These are phyloP conservation scores for Drosophila limbata DNA, from an alignment of 2,888 invertebrate species.

Conservation along the genomic window DNA sequence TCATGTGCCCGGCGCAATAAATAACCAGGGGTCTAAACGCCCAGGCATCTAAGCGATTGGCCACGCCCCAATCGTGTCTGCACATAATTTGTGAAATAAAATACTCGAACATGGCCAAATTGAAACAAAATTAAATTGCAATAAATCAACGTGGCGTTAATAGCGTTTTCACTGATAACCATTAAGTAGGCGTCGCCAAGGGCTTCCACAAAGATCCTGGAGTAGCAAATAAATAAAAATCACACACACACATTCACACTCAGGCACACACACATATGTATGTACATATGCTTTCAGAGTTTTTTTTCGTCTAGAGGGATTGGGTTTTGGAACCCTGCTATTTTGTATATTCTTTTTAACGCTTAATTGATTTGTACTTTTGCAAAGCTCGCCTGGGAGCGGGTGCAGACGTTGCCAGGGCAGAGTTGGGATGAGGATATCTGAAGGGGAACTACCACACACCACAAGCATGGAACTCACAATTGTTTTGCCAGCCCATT, in stretches of 20 bases:
- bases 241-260: slow-evolving; percentile 9
- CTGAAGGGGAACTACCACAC: neutral
- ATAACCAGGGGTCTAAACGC: slow-evolving; percentile 48
- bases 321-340: slow-evolving; percentile 19
- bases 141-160: slow-evolving; percentile 78
- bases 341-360: slow-evolving; percentile 64
- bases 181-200: slow-evolving; percentile 76
- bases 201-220: slow-evolving; percentile 40
- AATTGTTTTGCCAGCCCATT: slow-evolving; percentile 43
- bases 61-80: slow-evolving; percentile 76
- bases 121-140: slow-evolving; percentile 79
- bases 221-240: slow-evolving; percentile 51
- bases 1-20: slow-evolving; percentile 61
- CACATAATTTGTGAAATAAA: slow-evolving; percentile 80
- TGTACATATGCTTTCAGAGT: slow-evolving; percentile 27
- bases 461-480: slow-evolving; percentile 27
- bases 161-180: slow-evolving; percentile 74
- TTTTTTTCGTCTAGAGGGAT: slow-evolving; percentile 23
- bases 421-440: neutral
- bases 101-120: slow-evolving; percentile 69
- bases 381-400: slow-evolving; percentile 56
- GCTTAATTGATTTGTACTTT: slow-evolving; percentile 77
- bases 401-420: slow-evolving; percentile 30
- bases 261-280: neutral
- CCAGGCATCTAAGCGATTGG: slow-evolving; percentile 30